Conservation (phyloP, 2,797 vertebrate species). For the Tapera naevia region DNA sequence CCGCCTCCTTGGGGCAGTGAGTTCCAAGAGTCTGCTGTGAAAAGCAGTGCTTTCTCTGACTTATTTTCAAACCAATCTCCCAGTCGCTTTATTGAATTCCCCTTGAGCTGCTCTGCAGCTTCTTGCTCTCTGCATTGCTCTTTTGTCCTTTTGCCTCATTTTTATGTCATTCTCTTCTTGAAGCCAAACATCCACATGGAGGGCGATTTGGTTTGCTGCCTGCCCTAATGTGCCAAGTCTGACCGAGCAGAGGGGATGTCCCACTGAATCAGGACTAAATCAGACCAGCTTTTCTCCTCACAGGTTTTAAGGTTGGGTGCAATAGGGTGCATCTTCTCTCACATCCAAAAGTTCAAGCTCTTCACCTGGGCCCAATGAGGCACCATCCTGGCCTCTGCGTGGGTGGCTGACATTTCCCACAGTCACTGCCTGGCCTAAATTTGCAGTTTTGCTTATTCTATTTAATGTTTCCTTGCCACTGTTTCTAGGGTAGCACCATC, state of each 20-base stretch:
- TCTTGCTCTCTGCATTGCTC: background rate
- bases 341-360: background rate
- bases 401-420: background rate
- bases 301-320: background rate
- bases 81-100: background rate
- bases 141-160: background rate
- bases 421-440: background rate
- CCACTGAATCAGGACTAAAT: background rate
- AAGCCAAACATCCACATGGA: fast-evolving
- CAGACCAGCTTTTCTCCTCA: fast-evolving
- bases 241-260: background rate
- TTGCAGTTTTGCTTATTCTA: background rate
- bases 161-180: background rate
- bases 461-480: background rate
- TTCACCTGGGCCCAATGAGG: background rate
- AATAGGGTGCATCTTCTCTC: background rate
- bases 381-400: fast-evolving
- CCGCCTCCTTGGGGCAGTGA: background rate
- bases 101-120: background rate
- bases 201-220: too few species aligned
- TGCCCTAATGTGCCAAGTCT: background rate
- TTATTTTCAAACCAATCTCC: background rate
- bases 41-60: background rate
- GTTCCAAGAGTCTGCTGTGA: background rate
- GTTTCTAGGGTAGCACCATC: background rate